phyloP scores from a whole-genome alignment of 2,888 invertebrate genomes.

The Eudemis profundana region DNA sequence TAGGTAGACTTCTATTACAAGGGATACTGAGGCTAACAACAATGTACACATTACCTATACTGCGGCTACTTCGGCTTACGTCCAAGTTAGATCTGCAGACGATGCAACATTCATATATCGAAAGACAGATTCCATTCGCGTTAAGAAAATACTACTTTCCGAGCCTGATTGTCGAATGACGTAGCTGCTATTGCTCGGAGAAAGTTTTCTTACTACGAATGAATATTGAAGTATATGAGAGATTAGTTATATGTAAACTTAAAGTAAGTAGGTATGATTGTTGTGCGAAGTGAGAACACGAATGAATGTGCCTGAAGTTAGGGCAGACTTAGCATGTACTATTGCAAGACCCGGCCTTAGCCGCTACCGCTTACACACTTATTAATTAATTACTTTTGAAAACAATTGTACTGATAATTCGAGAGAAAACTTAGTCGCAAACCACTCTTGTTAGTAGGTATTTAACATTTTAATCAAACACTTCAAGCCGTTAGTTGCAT shows the following conservation, averaged over 20 bases:
- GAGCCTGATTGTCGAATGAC: slow-evolving; percentile 23
- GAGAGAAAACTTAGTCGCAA: slow-evolving; percentile 74
- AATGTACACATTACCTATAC: slow-evolving; percentile 34
- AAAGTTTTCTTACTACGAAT: slow-evolving; percentile 36
- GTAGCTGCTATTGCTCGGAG: slow-evolving; percentile 34
- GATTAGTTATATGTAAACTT: slow-evolving; percentile 45
- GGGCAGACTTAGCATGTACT: slow-evolving; percentile 64
- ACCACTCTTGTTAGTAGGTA: slow-evolving; percentile 78
- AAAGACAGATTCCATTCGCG: slow-evolving; percentile 24
- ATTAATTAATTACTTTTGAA: slow-evolving; percentile 54
- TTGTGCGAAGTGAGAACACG: slow-evolving; percentile 70
- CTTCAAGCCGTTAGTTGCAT: slow-evolving; percentile 80
- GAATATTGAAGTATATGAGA: slow-evolving; percentile 49
- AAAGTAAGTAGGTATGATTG: slow-evolving; percentile 52
- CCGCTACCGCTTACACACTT: slow-evolving; percentile 55
- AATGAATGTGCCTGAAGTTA: slow-evolving; percentile 47
- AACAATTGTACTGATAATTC: slow-evolving; percentile 62
- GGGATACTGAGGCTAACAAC: slow-evolving; percentile 37
- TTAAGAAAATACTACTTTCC: slow-evolving; percentile 32
- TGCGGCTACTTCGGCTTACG: slow-evolving; percentile 36
- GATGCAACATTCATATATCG: slow-evolving; percentile 45
- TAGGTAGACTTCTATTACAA: slow-evolving; percentile 40
- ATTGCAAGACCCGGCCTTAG: slow-evolving; percentile 82
- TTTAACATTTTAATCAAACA: slow-evolving; percentile 73
- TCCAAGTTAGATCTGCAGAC: slow-evolving; percentile 50